phyloP scores from a whole-genome alignment of 1,140 invertebrate species.

The Goniozus legneri region DNA sequence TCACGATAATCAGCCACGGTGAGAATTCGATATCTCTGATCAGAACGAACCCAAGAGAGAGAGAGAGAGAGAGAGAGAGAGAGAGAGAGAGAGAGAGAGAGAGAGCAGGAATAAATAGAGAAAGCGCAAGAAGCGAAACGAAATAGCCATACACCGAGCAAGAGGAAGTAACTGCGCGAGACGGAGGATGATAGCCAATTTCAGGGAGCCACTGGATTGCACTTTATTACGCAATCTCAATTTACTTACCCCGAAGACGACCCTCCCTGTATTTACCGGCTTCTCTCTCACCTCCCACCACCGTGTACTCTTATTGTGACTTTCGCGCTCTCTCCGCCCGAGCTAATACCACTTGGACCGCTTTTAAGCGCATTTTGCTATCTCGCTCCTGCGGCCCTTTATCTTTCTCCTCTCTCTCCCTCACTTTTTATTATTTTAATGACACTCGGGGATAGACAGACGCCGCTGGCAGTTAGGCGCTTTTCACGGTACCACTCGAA shows the following conservation, averaged over 20 bases:
- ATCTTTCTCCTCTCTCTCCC: no score
- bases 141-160: not conserved
- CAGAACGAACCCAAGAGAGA: slow-evolving; percentile 1
- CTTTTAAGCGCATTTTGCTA: not conserved
- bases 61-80: not conserved
- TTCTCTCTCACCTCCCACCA: not conserved
- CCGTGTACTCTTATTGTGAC: not conserved
- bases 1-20: slow-evolving; percentile 10
- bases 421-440: no score
- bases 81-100: not conserved
- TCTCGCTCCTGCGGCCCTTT: not conserved
- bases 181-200: not conserved
- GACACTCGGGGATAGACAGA: no score
- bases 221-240: slow-evolving; percentile 13
- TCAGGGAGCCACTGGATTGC: slow-evolving; percentile 5
- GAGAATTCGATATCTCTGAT: slow-evolving; percentile 10
- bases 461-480: no score
- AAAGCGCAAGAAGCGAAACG: not conserved
- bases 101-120: not conserved
- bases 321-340: not conserved
- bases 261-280: not conserved
- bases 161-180: not conserved
- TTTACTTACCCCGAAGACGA: slow-evolving; percentile 9
- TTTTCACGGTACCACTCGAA: no score
- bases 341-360: not conserved